Evolutionary conservation across 2,888 invertebrate genomes (phyloP).

Genomic region (Drosophila nigritarsus): DNA sequence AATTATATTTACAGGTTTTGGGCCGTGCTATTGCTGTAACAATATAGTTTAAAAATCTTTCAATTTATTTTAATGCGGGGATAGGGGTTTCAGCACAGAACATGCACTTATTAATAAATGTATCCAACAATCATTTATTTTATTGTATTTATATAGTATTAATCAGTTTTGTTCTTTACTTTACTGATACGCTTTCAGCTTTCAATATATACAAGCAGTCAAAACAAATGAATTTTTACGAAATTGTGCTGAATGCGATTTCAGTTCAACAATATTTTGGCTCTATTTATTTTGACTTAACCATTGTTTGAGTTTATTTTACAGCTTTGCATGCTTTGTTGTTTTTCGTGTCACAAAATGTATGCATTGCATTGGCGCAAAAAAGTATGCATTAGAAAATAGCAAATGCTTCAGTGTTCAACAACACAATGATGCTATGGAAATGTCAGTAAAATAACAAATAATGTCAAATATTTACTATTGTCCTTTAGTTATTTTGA

Average conservation of each 20-base stretch:
- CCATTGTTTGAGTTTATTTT: constrained; percentile 16
- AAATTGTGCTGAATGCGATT: constrained; percentile 13
- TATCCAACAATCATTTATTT: constrained; percentile 27
- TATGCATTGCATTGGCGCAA: constrained; percentile 6
- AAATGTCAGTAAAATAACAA: constrained; percentile 52
- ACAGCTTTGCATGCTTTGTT: constrained; percentile 33
- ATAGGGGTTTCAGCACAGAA: constrained; percentile 30
- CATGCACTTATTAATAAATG: constrained; percentile 40
- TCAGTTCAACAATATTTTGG: constrained; percentile 12
- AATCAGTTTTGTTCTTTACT: constrained; percentile 8
- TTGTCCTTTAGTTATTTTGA: constrained; percentile 34
- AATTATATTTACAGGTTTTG: constrained; percentile 60
- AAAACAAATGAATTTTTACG: constrained; percentile 4
- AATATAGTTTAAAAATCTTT: constrained; percentile 25
- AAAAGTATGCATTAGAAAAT: constrained; percentile 48
- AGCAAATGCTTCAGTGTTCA: constrained; percentile 5
- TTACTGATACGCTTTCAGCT: background rate
- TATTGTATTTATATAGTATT: constrained; percentile 1
- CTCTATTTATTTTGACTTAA: constrained; percentile 34
- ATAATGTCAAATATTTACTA: constrained; percentile 44
- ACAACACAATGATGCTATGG: constrained; percentile 29
- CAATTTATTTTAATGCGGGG: constrained; percentile 14
- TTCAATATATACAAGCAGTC: constrained; percentile 12
- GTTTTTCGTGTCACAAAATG: constrained; percentile 8
- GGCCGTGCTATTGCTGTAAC: constrained; percentile 58